These are phyloP conservation scores for Cydia strobilella DNA, from an alignment of 1,140 invertebrate species.

Conservation along the genomic window DNA sequence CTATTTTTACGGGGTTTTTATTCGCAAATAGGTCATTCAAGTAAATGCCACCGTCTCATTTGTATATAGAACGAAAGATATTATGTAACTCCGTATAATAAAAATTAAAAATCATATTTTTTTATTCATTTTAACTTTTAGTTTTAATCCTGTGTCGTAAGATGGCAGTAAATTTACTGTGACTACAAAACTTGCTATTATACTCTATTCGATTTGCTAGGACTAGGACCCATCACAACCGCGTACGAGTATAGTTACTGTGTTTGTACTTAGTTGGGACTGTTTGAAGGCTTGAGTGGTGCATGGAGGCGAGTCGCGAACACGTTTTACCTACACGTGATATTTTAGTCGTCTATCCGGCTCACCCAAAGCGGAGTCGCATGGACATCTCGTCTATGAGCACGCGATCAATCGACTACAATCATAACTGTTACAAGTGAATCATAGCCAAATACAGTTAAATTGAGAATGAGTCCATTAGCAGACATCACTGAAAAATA, in stretches of 20 bases:
- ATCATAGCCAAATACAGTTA: neutral
- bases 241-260: neutral
- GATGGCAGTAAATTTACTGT: no score
- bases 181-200: no score
- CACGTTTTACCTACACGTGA: neutral
- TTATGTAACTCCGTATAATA: no score
- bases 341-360: slow-evolving; percentile 2
- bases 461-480: neutral
- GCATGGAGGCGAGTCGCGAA: neutral
- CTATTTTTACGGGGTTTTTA: neutral
- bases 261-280: neutral
- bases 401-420: neutral
- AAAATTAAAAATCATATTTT: no score
- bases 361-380: neutral
- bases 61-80: no score
- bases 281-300: neutral
- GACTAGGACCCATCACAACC: neutral
- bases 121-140: no score
- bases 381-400: neutral
- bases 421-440: neutral
- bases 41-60: neutral
- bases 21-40: neutral
- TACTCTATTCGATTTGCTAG: no score
- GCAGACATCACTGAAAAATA: no score
- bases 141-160: no score